Conservation (phyloP, 2,113 vertebrate genomes). For the Saguinus imperator region DNA sequence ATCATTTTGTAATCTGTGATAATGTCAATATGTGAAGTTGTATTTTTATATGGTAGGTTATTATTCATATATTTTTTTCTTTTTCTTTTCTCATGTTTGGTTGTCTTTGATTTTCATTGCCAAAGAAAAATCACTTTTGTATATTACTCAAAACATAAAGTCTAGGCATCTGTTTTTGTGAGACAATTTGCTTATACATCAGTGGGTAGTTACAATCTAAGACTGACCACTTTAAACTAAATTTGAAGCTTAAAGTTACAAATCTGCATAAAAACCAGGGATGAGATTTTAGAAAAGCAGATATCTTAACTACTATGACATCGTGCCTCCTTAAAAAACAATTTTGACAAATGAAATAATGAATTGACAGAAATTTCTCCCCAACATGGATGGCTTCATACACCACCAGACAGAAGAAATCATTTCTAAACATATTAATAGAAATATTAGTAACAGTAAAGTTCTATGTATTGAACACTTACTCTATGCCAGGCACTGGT, state of each 20-base stretch:
- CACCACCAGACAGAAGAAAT: neutral
- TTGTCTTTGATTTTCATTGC: neutral
- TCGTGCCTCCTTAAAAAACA: neutral
- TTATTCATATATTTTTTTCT: neutral
- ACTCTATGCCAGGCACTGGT: neutral
- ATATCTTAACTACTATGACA: neutral
- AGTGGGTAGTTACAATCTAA: neutral
- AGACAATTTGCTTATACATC: neutral
- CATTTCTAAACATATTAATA: neutral
- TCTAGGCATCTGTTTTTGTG: neutral
- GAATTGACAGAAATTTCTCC: neutral
- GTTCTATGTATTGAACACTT: neutral
- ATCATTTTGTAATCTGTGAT: neutral
- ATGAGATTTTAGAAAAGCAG: neutral
- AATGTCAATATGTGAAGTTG: neutral
- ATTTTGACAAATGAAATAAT: neutral
- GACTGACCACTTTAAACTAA: neutral
- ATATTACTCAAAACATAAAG: neutral
- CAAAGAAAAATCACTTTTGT: neutral
- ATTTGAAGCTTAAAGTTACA: slow-evolving; percentile 1
- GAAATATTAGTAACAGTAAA: neutral
- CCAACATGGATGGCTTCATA: neutral
- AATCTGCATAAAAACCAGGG: neutral
- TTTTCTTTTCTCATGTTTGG: neutral
- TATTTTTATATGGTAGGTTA: neutral